These are phyloP conservation scores for Cladopsammia gracilis DNA, from an alignment of 64 coral and sea anemone species.

Conservation along the genomic window DNA sequence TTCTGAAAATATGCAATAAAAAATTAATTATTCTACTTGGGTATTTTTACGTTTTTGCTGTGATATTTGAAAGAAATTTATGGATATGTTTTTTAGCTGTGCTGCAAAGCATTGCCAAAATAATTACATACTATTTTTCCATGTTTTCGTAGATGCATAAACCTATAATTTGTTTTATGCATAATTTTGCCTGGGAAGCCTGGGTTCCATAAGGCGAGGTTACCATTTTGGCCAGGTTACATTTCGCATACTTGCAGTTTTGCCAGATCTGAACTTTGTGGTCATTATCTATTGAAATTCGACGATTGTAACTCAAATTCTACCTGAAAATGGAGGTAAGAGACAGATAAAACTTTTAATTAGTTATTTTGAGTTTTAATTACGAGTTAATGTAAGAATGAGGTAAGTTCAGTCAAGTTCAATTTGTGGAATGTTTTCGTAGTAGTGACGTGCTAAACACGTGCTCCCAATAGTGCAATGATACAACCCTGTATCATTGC, in stretches of 20 bases:
- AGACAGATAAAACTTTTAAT: not conserved
- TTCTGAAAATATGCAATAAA: not conserved
- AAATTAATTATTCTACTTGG: not conserved
- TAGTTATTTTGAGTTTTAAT: no score
- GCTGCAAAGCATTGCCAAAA: not conserved
- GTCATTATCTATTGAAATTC: not conserved
- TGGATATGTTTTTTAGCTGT: not conserved
- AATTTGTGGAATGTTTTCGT: not conserved
- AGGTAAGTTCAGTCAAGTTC: no score
- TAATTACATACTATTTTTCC: not conserved
- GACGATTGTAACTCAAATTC: slow-evolving; percentile 5
- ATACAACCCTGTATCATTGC: not conserved
- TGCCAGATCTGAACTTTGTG: not conserved
- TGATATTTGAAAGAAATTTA: not conserved
- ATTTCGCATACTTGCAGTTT: slow-evolving; percentile 1
- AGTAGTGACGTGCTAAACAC: not conserved
- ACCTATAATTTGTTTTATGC: not conserved
- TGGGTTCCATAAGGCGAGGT: not conserved
- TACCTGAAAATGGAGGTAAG: not conserved
- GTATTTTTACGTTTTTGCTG: not conserved
- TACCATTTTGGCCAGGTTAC: slow-evolving; percentile 10
- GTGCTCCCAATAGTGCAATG: slow-evolving; percentile 5
- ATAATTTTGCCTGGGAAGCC: not conserved
- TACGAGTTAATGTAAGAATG: no score
- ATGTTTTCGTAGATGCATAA: not conserved